Evolutionary conservation across 2,888 invertebrate genomes (phyloP).

Genomic region (Heteromyza rotundicornis): DNA sequence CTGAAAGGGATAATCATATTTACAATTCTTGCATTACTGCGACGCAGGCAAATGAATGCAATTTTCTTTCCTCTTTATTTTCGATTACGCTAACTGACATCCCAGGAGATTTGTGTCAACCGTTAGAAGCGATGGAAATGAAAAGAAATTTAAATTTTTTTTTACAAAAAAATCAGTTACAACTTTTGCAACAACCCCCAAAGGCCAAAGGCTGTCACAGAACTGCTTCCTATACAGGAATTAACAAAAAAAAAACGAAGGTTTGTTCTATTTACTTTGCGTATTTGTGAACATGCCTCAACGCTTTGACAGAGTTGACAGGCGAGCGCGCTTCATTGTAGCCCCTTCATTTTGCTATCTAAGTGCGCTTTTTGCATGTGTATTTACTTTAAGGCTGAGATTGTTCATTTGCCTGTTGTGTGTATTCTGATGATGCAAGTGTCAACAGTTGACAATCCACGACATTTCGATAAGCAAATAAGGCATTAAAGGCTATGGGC

Average conservation of each 20-base stretch:
- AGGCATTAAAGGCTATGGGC: no score
- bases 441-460: constrained; percentile 22
- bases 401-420: neutral
- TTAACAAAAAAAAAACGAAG: no score
- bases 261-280: neutral
- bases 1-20: constrained; percentile 17
- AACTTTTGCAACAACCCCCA: neutral
- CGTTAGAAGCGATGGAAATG: neutral
- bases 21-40: constrained; percentile 14
- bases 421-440: constrained; percentile 16
- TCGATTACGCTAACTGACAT: constrained; percentile 11
- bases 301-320: constrained; percentile 1
- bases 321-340: neutral
- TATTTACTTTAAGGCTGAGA: neutral
- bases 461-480: constrained; percentile 20
- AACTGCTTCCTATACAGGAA: no score
- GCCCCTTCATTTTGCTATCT: neutral
- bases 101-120: constrained; percentile 17
- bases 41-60: neutral
- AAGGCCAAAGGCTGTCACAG: no score
- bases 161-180: neutral
- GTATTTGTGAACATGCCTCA: constrained; percentile 2
- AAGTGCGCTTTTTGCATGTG: neutral
- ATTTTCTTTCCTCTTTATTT: constrained; percentile 5
- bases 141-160: constrained; percentile 15